A percentile compares a stretch with the other conserved stretches of the same genome.
Evolutionary conservation across 1,140 invertebrate species (phyloP).

Genomic region (Sinonovacula constricta): DNA sequence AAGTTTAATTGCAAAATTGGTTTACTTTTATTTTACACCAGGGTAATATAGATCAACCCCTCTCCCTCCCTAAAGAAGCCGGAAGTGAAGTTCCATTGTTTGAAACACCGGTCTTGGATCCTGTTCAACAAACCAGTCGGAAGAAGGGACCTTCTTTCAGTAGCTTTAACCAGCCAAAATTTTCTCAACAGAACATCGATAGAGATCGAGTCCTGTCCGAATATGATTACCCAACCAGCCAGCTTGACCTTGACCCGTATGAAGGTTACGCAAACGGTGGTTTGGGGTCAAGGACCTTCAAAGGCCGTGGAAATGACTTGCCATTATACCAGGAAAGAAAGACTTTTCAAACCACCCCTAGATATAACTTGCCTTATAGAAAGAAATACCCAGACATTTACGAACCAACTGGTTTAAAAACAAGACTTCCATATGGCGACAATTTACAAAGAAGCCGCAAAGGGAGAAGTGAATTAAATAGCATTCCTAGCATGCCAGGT

Average conservation of each 20-base stretch:
- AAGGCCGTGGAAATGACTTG: background rate
- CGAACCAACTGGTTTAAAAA: too few species aligned
- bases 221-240: conserved; percentile 24
- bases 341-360: too few species aligned
- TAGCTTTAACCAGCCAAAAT: background rate
- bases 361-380: too few species aligned
- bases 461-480: too few species aligned
- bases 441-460: too few species aligned
- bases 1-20: too few species aligned
- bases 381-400: too few species aligned
- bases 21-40: too few species aligned
- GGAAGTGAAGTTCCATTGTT: conserved; percentile 41
- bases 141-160: conserved; percentile 32
- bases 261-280: background rate
- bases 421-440: too few species aligned
- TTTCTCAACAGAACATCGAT: background rate
- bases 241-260: conserved; percentile 4
- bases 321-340: too few species aligned
- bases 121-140: conserved; percentile 21
- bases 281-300: background rate
- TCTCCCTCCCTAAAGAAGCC: conserved; percentile 28
- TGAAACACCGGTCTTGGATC: conserved; percentile 30
- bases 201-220: conserved; percentile 11
- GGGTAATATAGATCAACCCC: too few species aligned
- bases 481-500: too few species aligned